Conservation (phyloP, 2,113 vertebrate genomes). For the Lepidothrix coronata region DNA sequence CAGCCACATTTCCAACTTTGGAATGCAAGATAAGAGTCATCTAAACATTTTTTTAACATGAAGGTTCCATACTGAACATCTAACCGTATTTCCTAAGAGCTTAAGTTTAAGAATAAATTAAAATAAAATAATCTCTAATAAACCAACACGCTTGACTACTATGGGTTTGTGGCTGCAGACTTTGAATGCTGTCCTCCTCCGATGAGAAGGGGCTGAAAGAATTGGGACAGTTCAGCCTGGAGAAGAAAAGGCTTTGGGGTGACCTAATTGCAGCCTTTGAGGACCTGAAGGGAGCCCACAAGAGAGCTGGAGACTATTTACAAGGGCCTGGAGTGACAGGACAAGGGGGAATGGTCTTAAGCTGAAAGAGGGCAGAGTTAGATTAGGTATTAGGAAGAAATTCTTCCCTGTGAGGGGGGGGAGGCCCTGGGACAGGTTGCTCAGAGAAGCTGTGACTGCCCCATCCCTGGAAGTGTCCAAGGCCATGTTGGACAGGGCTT, state of each 20-base stretch:
- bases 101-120: background rate
- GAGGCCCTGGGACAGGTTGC: background rate
- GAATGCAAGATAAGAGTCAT: background rate
- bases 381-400: background rate
- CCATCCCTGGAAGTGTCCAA: background rate
- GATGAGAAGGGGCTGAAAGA: background rate
- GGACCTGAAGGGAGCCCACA: background rate
- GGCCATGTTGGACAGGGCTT: rapidly evolving
- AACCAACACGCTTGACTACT: background rate
- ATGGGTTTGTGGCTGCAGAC: background rate
- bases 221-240: background rate
- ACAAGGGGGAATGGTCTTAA: background rate
- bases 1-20: background rate
- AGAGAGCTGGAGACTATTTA: background rate
- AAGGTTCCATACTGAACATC: background rate
- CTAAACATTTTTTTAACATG: background rate
- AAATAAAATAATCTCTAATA: background rate
- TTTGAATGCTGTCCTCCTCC: background rate
- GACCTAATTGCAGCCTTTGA: background rate
- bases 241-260: background rate
- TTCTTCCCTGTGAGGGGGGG: background rate
- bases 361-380: background rate
- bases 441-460: background rate
- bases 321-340: background rate
- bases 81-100: background rate